A percentile compares a stretch with the other conserved stretches of the same genome.
These are phyloP conservation scores for Clamator glandarius DNA, from an alignment of 2,797 vertebrate species.

Conservation along the genomic window DNA sequence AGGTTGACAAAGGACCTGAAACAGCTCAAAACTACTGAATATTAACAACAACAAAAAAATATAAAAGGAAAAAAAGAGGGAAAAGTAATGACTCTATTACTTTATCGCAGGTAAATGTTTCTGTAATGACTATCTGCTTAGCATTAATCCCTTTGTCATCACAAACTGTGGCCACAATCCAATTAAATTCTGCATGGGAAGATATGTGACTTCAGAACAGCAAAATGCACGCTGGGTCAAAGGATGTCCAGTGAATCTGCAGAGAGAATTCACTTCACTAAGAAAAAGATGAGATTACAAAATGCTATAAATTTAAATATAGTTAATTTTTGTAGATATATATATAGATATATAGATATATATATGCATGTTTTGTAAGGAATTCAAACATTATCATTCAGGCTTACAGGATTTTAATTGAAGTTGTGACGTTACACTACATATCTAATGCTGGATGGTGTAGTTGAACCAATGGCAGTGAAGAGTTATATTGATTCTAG, in stretches of 20 bases:
- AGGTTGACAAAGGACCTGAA: background rate
- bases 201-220: background rate
- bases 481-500: background rate
- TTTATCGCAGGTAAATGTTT: too few relatives aligned
- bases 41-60: background rate
- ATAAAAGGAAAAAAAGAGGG: fast-evolving
- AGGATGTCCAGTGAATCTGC: background rate
- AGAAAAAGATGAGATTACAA: background rate
- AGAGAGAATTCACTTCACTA: background rate
- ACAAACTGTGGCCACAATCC: background rate
- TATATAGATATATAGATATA: background rate
- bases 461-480: background rate
- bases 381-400: background rate
- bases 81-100: background rate
- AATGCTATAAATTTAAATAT: background rate
- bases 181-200: background rate
- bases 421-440: background rate
- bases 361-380: background rate
- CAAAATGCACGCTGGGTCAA: background rate
- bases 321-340: background rate
- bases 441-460: background rate
- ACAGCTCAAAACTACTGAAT: background rate
- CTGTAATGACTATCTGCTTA: background rate
- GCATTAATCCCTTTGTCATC: background rate
- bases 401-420: background rate